Evolutionary conservation across 2,888 invertebrate species (phyloP).

Genomic region (Caenorhabditis sp.): DNA sequence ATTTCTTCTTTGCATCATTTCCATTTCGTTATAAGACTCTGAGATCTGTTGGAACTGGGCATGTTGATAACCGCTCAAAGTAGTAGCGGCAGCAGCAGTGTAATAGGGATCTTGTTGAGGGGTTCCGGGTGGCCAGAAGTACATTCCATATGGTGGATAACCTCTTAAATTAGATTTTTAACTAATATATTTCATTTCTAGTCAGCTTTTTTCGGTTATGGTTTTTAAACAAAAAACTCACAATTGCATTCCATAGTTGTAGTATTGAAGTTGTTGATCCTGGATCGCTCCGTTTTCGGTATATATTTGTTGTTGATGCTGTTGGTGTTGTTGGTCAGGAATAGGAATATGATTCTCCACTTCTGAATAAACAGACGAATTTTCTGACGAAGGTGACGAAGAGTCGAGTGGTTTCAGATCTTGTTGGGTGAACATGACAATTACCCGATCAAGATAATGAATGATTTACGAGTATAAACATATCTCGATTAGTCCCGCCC

Average conservation of each 20-base stretch:
- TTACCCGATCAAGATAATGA: background rate
- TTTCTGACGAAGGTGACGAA: background rate
- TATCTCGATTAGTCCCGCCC: background rate
- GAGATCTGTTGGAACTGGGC: background rate
- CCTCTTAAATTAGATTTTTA: too few relatives aligned
- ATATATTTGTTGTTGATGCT: background rate
- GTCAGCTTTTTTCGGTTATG: background rate
- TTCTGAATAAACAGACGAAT: background rate
- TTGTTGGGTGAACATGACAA: background rate
- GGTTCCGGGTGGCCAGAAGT: background rate
- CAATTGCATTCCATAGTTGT: background rate
- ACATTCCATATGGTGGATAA: conserved; percentile 3
- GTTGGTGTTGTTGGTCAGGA: too few relatives aligned
- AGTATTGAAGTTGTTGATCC: background rate
- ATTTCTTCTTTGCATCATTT: background rate
- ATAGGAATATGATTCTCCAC: too few relatives aligned
- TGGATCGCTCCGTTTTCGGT: background rate
- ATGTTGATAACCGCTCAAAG: background rate
- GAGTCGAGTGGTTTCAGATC: background rate
- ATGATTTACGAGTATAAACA: background rate
- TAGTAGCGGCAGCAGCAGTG: background rate
- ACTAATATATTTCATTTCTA: background rate
- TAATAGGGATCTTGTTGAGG: background rate
- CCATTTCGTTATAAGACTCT: background rate
- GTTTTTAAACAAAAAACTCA: background rate